Base-by-base conservation (phyloP, 2,797 vertebrate species). In the Anas bahamensis region DNA sequence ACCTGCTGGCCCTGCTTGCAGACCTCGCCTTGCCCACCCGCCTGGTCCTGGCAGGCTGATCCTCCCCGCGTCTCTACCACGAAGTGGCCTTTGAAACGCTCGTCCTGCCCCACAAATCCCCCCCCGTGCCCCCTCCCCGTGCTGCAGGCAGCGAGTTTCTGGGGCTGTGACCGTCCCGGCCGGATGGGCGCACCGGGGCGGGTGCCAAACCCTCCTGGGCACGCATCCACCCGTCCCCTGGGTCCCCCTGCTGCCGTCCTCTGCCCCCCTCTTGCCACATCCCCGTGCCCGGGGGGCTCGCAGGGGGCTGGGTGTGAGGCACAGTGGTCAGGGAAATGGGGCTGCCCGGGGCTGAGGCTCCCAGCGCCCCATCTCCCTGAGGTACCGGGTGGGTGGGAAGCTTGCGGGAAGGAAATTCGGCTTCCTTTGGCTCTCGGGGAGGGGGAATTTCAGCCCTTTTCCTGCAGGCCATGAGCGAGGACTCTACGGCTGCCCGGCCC, bases 1-100 rank as follows among this genome's bases (percentile, higher is more conserved):
- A 14, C 5, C 13, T n/a, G 39, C 7, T 16, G 55, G 53, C 28
- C 61, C n/a, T 1, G 2, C 48, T 65, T 31, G 77, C 59, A 21
- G 16, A 4, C 64, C 18, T 39, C n/a, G 13, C 77, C 50, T 57
- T 7, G 11, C 53, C 26, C 0, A 7, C 28, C 3, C 80, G 68
- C 68, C 39, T 7, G 21, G 31, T 85, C 85, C 56, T 19, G 23
- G 75, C 2, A 1, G n/a, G 66, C 42, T 31, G 11, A 11, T 14
- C 16, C 48, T 6, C 87, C 76, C 35, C 15, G 78, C 44, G 57
- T 70, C 75, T 85, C 81, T 29, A 75, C 89, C 87, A 83, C 35
- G 2, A 96, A 95, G 95, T 96, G 95, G 37, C 94, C 96, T 96
- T 96, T 35, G 60, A 70, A 71, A 79, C 4, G 2, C 11, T 68